Conservation (phyloP, 1,140 invertebrate species). For the Diachasma alloeum region DNA sequence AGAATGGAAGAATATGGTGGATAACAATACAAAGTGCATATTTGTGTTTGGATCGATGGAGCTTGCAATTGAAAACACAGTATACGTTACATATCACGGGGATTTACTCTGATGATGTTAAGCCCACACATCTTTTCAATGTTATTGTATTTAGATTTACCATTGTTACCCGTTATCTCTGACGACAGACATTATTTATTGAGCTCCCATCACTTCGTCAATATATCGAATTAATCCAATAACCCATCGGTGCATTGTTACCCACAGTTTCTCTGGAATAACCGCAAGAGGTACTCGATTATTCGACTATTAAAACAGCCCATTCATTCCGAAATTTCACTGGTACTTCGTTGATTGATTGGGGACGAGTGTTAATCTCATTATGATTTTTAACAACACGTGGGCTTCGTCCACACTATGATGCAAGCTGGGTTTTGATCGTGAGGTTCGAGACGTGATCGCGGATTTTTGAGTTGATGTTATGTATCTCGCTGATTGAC, state of each 20-base stretch:
- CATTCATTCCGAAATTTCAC: no score
- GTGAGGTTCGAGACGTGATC: no score
- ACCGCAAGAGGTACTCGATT: neutral
- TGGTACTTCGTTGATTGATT: no score
- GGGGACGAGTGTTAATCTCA: no score
- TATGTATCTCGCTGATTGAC: no score
- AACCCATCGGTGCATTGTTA: neutral
- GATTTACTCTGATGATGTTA: neutral
- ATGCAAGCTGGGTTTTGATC: no score
- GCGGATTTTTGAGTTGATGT: no score
- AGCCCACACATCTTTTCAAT: neutral
- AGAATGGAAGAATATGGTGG: neutral
- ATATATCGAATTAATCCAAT: neutral
- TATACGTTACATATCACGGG: neutral
- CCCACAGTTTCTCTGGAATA: neutral
- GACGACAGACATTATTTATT: neutral
- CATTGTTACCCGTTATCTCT: neutral
- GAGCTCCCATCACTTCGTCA: neutral
- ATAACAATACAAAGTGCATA: neutral
- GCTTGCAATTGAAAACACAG: neutral
- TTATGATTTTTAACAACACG: no score
- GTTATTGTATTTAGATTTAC: neutral
- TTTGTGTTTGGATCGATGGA: conserved; percentile 1
- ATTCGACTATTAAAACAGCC: neutral
- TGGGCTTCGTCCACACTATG: no score